Evolutionary conservation across 2,888 invertebrate species (phyloP), one percentile per base, ranked within the genome.

Genomic region (Bursaphelenchus okinawaensis): DNA sequence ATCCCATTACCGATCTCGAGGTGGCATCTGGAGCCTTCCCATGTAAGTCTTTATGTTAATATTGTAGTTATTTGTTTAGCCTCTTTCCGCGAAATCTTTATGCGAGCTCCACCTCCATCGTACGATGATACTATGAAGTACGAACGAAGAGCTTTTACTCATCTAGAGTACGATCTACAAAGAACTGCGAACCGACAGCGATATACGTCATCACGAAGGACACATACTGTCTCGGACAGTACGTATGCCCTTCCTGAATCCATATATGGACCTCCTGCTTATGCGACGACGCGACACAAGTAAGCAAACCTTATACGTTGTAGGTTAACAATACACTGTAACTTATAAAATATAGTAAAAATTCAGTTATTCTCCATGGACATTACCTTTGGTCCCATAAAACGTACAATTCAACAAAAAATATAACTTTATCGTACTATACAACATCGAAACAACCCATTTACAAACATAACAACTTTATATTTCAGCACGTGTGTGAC

Each of bases 71-170:
- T 16, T 12, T 40, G 40, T 59, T 29, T 27, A 59, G 60, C 60
- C 12, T 31, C 60, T 51, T 59, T 31, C 28, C 60, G 52, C 1
- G 60, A 59, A 23, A 59, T 59, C 1, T 59, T 59, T 59, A 20
- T 52, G n/a, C 60, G 60, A 16, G 52, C 24, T 55, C 60, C 60
- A 2, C 60, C 60, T n/a, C 60, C 60, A n/a, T 51, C 50, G 12
- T 59, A 59, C 6, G 40, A 40, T 4, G 51, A 59, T 20, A 59
- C 60, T 20, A 50, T 59, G 50, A 59, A 59, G 40, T 52, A 59
- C 52, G 60, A 59, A 20, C 54, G 60, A 26, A 8, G 60, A 7
- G 40, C 40, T 12, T 40, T 40, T 16, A 40, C 16, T 40, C 40
- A 40, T 1, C n/a, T 40, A n/a, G 40, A 40, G n/a, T 40, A 1